Percentiles rank a stretch among this genome's conserved stretches.
Conservation (phyloP, 2,888 invertebrate species). For the Ennomos fuscantarius region DNA sequence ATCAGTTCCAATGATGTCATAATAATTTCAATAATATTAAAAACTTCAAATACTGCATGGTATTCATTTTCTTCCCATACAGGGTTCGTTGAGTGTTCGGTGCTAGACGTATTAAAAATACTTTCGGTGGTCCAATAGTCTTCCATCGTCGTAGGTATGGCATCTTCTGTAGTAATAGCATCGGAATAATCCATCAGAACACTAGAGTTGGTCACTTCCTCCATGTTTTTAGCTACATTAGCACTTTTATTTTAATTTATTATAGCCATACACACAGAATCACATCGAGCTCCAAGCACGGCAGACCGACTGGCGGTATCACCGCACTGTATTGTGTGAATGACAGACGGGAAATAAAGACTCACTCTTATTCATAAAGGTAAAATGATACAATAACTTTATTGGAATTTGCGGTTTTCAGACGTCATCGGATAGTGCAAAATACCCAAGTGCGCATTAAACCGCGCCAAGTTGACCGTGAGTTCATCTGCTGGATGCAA, state of each 20-base stretch:
- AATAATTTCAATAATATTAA: conserved; percentile 67
- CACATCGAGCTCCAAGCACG: conserved; percentile 32
- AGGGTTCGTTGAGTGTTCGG: neutral
- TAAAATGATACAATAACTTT: conserved; percentile 53
- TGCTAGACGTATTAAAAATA: conserved; percentile 19
- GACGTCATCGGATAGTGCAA: conserved; percentile 59
- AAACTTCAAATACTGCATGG: conserved; percentile 55
- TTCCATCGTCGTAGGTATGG: conserved; percentile 4
- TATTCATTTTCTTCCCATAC: conserved; percentile 8
- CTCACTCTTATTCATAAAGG: conserved; percentile 59
- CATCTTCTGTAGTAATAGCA: conserved; percentile 10
- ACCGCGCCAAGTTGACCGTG: neutral
- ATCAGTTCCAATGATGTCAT: conserved; percentile 71
- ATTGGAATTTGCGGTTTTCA: conserved; percentile 66
- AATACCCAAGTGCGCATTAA: conserved; percentile 46
- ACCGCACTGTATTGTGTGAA: conserved; percentile 34
- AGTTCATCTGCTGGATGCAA: too few species aligned
- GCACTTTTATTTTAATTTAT: conserved; percentile 22
- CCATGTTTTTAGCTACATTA: conserved; percentile 56
- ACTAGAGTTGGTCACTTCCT: conserved; percentile 45
- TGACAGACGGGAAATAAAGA: conserved; percentile 66
- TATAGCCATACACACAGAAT: conserved; percentile 29
- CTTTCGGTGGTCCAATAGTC: conserved; percentile 11
- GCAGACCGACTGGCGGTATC: conserved; percentile 49
- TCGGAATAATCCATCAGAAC: conserved; percentile 21